Base-by-base conservation (phyloP, 1,140 invertebrate genomes). In the Augochlora pura region DNA sequence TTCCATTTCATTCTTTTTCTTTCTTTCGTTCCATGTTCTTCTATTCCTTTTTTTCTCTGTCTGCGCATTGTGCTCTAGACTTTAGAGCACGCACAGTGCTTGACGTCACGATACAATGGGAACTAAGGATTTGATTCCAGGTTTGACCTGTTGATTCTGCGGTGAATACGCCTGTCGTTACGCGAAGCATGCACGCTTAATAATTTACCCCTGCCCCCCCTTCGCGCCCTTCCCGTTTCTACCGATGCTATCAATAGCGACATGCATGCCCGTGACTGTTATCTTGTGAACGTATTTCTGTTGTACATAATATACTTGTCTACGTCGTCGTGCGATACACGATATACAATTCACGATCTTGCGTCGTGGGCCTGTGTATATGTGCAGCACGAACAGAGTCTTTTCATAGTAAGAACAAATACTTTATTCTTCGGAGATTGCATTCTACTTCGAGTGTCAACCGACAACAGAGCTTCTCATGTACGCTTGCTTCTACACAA, bases 91-190 rank as follows among this genome's bases (percentile, higher is more conserved):
- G 52, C 46, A 38, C 25, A 21, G 25, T 21, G 49, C 18, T 23
- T 12, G 23, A 18, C 7, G 16, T 21, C 49, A 5, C 21, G 27
- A 16, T 12, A 71, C 32, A 71, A 59, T 65, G 9, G 23, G 7
- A 16, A 59, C 16, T 66, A 73, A 79, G 52, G 52, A 59, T 66
- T 74, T 66, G 46, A 71, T 49, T 66, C 49, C 27, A 23, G 49
- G 25, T 59, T 42, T 66, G 70, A 79, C 77, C 70, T 79, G 77
- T 79, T 79, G 77, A 79, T 79, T 73, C 63, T 32, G 57, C 63
- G 57, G 39, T 52, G 49, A 74, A 79, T 74, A 79, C n/a, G 52
- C 25, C 65, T 63, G 62, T 66, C 62, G 49, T 73, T 74, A 52
- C 59, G 70, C 52, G 70, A 73, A 39, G 39, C 38, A 74, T 73